Base-by-base conservation (phyloP, 2,888 invertebrate species). In the Lepeophtheirus nordmannii region DNA sequence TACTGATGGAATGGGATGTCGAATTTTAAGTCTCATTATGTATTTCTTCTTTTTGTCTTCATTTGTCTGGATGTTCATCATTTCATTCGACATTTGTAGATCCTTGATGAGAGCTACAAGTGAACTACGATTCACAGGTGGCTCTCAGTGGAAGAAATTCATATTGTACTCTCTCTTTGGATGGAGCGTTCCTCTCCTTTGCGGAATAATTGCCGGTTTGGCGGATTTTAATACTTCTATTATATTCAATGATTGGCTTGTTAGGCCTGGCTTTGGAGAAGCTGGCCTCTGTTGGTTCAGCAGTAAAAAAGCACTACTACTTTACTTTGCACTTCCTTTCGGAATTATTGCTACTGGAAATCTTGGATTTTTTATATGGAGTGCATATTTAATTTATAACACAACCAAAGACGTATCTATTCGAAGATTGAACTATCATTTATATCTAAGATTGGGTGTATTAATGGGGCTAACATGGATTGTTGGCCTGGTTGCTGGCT, bases 41-140 rank as follows among this genome's bases (percentile, higher is more conserved):
- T 79, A 80, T 70, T 80, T 77, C 72, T 74, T 75, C 69, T 80
- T 79, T 71, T 72, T 80, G 67, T 75, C 79, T 1, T 76, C 80
- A 1, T 81, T 81, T 71, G 76, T 76, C 68, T 81, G 81, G 81
- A 79, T 79, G 77, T 75, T 79, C 63, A 75, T 78, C 3, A 76
- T 81, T 73, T 77, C 80, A 0, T 77, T 78, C 71, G 80, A 80
- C 69, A 77, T 76, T 14, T 77, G 75, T 74, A 74, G 75, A 70
- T 78, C 76, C n/a, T 73, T 77, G 39, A 62, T 74, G 40, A 70
- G 76, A 69, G 78, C 78, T 3, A 78, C 78, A 0, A 74, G 74
- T 37, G 77, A 78, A 70, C 71, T 79, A 10, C 70, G 78, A 59
- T 75, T 78, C 0, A 74, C 75, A 2, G 71, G 73, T 12, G 78